Evolutionary conservation across 1,140 invertebrate genomes (phyloP).

Genomic region (Dreissena polymorpha): DNA sequence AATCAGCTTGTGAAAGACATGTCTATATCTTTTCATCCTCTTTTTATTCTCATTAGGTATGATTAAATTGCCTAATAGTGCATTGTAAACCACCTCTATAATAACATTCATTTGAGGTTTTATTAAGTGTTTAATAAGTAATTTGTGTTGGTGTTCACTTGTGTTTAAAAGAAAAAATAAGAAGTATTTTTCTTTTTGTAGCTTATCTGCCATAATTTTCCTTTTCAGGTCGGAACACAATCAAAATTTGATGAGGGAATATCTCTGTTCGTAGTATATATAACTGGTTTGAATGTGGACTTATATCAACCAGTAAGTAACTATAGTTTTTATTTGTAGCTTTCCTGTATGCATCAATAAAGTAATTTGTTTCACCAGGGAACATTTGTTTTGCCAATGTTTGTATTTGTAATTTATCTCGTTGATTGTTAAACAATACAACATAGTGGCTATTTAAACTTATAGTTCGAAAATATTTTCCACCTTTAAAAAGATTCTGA

Average conservation of each 20-base stretch:
- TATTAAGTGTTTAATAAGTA: conserved; percentile 24
- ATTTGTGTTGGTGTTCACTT: conserved; percentile 43
- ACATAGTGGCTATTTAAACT: conserved; percentile 37
- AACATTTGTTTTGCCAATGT: conserved; percentile 60
- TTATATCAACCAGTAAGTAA: conserved; percentile 56
- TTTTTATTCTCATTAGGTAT: conserved; percentile 34
- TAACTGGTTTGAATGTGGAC: conserved; percentile 16
- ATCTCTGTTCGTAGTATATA: conserved; percentile 38
- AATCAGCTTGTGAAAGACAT: conserved; percentile 20
- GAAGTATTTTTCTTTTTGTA: conserved; percentile 39
- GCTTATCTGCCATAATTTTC: conserved; percentile 33
- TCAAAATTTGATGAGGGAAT: conserved; percentile 23
- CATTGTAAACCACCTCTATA: conserved; percentile 49
- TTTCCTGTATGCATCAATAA: conserved; percentile 55
- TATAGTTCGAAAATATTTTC: conserved; percentile 40
- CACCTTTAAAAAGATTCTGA: conserved; percentile 45
- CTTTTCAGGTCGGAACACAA: conserved; percentile 33
- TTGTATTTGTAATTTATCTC: conserved; percentile 56
- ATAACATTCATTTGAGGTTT: conserved; percentile 40
- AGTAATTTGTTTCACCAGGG: conserved; percentile 50
- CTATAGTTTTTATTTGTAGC: conserved; percentile 42
- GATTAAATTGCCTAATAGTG: conserved; percentile 33
- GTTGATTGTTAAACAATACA: conserved; percentile 53
- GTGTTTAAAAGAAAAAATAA: conserved; percentile 41
- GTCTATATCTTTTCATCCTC: conserved; percentile 35